Percentiles rank a stretch among this genome's conserved stretches.
phyloP scores from a whole-genome alignment of 2,888 invertebrate genomes.

The Nymphalis urticae region DNA sequence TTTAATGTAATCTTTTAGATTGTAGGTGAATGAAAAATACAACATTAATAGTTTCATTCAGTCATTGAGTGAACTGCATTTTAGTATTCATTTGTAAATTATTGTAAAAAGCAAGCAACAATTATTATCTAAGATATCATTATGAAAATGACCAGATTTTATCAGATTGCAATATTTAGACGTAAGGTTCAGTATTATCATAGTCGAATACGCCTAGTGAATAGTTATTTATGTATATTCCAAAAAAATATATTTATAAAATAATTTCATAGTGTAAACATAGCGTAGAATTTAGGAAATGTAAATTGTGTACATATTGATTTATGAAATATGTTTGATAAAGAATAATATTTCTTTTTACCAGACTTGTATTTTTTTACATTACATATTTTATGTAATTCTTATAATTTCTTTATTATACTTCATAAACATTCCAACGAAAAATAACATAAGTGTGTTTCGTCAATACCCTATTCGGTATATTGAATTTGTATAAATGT shows the following conservation, averaged over 20 bases:
- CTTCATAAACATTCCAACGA: conserved; percentile 13
- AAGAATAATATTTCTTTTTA: conserved; percentile 8
- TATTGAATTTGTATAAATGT: conserved; percentile 49
- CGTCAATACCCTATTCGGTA: conserved; percentile 1
- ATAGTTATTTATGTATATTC: conserved; percentile 76
- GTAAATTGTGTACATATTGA: conserved; percentile 68
- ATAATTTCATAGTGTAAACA: conserved; percentile 37
- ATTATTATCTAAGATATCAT: conserved; percentile 54
- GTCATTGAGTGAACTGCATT: conserved; percentile 56
- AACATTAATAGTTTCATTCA: background rate
- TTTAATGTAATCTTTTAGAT: background rate
- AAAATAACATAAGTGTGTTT: conserved; percentile 2
- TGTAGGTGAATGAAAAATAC: background rate
- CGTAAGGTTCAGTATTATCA: conserved; percentile 77
- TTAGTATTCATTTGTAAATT: conserved; percentile 63
- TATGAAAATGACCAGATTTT: conserved; percentile 79
- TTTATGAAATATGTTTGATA: conserved; percentile 21
- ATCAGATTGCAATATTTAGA: conserved; percentile 80
- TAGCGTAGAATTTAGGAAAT: conserved; percentile 44
- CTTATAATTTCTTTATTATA: conserved; percentile 5
- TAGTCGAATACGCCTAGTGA: conserved; percentile 72
- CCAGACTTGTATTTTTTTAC: conserved; percentile 12
- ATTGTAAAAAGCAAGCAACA: conserved; percentile 65
- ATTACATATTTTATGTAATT: conserved; percentile 1
- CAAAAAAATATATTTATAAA: conserved; percentile 61